Evolutionary conservation across 2,797 vertebrate species (phyloP).

Genomic region (Enteromius trimaculatus): DNA sequence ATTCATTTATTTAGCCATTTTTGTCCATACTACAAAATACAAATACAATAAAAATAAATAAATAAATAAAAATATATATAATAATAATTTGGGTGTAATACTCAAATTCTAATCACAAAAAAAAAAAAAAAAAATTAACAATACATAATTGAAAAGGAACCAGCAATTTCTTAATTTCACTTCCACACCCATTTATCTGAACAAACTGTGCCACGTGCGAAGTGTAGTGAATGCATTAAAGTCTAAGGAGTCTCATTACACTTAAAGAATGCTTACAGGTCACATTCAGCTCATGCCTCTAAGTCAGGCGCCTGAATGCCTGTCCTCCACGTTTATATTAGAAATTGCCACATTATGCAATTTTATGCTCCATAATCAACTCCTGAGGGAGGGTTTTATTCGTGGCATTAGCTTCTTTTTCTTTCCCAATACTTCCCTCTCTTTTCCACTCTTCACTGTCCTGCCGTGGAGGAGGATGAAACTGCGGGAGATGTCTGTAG

Average conservation of each 20-base stretch:
- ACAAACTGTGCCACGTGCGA: neutral
- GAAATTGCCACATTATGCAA: slow-evolving; percentile 79
- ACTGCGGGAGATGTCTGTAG: slow-evolving; percentile 52
- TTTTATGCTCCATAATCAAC: slow-evolving; percentile 76
- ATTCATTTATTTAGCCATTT: no score
- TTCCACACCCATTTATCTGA: neutral
- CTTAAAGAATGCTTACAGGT: slow-evolving; percentile 79
- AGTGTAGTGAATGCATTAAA: slow-evolving; percentile 61
- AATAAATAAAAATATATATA: no score
- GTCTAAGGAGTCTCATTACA: slow-evolving; percentile 73
- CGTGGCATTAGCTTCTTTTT: neutral
- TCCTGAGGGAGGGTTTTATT: slow-evolving; percentile 70
- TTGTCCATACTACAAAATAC: neutral
- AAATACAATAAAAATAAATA: no score
- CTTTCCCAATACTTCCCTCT: slow-evolving; percentile 21
- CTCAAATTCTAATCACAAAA: neutral
- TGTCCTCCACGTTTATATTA: slow-evolving; percentile 72
- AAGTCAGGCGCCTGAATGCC: slow-evolving; percentile 67
- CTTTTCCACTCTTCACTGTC: slow-evolving; percentile 43
- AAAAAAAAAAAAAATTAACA: neutral
- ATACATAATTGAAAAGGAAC: neutral
- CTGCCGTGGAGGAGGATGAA: slow-evolving; percentile 24
- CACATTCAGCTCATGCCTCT: slow-evolving; percentile 73
- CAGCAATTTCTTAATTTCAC: neutral
- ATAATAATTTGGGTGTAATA: neutral